phyloP scores from a whole-genome alignment of 2,888 invertebrate genomes.

The Aphodius granarius region DNA sequence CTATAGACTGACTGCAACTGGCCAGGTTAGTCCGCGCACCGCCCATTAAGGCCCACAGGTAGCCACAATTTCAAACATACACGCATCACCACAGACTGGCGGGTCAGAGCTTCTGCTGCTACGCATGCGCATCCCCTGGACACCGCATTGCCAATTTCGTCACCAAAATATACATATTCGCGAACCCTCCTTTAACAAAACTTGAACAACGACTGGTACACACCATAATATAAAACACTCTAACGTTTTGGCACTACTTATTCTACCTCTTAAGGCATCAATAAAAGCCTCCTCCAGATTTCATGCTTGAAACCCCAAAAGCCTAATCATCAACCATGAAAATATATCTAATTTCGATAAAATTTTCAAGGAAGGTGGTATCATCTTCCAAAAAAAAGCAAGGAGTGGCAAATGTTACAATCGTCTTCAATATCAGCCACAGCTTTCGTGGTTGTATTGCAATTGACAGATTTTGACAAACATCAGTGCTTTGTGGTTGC shows the following conservation, averaged over 20 bases:
- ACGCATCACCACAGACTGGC: conserved; percentile 38
- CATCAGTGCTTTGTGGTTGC: too few species aligned
- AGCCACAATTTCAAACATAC: conserved; percentile 45
- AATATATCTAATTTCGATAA: too few species aligned
- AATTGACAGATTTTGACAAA: too few species aligned
- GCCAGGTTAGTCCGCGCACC: conserved; percentile 50
- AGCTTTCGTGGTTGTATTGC: too few species aligned
- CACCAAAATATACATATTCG: conserved; percentile 11
- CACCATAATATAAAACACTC: neutral
- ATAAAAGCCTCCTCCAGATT: conserved; percentile 3
- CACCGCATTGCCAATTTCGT: conserved; percentile 29
- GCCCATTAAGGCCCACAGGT: conserved; percentile 51
- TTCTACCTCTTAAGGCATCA: too few species aligned
- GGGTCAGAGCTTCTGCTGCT: conserved; percentile 26
- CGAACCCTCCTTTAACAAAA: neutral
- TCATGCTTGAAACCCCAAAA: too few species aligned
- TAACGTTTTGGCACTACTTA: too few species aligned
- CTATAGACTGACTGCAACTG: conserved; percentile 50
- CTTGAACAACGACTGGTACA: neutral
- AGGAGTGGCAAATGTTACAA: too few species aligned
- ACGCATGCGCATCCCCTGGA: conserved; percentile 47
- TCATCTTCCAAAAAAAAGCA: too few species aligned
- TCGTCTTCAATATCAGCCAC: too few species aligned
- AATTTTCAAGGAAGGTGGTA: too few species aligned
- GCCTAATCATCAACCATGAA: too few species aligned